phyloP scores from a whole-genome alignment of 2,113 vertebrate genomes.

The Lophochroa leadbeateri region DNA sequence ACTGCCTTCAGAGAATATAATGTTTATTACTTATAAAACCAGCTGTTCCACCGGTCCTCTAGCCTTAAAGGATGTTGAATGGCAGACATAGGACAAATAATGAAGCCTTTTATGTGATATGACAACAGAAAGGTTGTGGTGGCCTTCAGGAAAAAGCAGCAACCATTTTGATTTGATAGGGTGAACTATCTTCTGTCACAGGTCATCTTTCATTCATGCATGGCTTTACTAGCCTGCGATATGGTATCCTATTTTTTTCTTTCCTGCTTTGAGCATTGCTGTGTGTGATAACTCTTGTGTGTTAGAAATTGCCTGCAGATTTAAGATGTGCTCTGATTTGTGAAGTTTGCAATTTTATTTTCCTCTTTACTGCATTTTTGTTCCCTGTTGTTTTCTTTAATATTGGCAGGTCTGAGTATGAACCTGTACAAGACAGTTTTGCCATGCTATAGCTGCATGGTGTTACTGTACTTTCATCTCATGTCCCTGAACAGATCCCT shows the following conservation, averaged over 20 bases:
- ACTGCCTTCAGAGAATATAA: slow-evolving; percentile 30
- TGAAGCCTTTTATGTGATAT: background rate
- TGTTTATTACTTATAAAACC: slow-evolving; percentile 12
- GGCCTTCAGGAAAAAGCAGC: background rate
- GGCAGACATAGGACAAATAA: background rate
- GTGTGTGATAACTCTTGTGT: background rate
- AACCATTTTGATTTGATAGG: background rate
- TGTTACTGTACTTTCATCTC: slow-evolving; percentile 24
- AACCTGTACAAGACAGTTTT: background rate
- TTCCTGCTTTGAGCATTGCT: background rate
- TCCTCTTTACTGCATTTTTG: background rate
- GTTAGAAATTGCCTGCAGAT: background rate
- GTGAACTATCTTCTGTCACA: background rate
- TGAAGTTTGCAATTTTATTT: background rate
- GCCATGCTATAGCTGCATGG: background rate
- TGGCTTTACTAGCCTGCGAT: background rate
- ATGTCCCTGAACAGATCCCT: background rate
- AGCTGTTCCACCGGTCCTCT: background rate
- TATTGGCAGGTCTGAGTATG: background rate
- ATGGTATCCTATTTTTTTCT: background rate
- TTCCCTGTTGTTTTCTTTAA: background rate
- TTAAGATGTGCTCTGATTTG: background rate
- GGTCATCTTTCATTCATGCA: background rate
- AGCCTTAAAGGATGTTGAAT: background rate
- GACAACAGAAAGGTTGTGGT: background rate